These are phyloP conservation scores for Protodeltote pygarga DNA, from an alignment of 2,888 invertebrate genomes.

Conservation along the genomic window DNA sequence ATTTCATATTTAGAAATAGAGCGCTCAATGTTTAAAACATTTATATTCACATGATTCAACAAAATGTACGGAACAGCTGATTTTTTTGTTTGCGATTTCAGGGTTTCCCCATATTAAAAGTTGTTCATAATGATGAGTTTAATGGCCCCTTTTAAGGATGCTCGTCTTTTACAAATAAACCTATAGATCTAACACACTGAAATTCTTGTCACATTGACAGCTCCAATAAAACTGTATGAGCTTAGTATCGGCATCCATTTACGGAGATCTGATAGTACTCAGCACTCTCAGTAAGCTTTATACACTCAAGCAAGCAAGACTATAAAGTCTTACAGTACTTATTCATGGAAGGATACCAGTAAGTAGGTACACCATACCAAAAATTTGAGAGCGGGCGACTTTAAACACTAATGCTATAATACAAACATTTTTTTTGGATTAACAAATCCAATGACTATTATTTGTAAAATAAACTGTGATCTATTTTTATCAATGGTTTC, in stretches of 20 bases:
- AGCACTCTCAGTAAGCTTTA: conserved; percentile 20
- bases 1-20: no score
- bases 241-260: conserved; percentile 21
- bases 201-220: conserved; percentile 23
- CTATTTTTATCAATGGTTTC: no score
- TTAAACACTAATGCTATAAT: background rate
- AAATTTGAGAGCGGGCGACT: background rate
- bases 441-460: no score
- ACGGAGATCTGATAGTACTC: conserved; percentile 20
- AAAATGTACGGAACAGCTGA: no score
- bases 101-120: no score
- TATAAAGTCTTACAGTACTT: conserved; percentile 12
- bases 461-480: no score
- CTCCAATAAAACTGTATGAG: conserved; percentile 41
- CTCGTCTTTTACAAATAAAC: conserved; percentile 28
- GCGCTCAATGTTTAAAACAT: conserved; percentile 30
- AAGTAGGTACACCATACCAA: conserved; percentile 7
- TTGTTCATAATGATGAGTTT: no score
- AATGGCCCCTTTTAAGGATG: no score
- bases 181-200: conserved; percentile 28
- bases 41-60: no score
- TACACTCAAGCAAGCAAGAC: conserved; percentile 3
- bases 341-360: conserved; percentile 10
- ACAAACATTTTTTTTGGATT: no score
- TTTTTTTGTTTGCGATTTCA: no score